phyloP scores from a whole-genome alignment of 1,140 invertebrate genomes.

The Calliopsis andreniformis region DNA sequence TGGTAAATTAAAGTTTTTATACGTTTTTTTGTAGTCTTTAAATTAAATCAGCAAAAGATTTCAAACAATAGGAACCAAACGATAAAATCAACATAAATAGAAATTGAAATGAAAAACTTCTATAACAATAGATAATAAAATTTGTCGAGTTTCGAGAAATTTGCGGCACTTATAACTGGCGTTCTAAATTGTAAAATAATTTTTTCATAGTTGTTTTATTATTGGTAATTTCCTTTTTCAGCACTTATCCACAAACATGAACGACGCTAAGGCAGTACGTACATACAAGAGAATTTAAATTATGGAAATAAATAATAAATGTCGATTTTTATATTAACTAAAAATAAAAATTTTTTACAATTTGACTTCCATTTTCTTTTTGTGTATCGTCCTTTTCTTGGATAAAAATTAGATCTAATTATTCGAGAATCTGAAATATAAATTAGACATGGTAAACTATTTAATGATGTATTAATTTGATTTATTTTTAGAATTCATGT shows the following conservation, averaged over 20 bases:
- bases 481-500: no score
- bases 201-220: not conserved
- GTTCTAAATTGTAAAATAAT: no score
- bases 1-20: slow-evolving; percentile 68
- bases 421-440: no score
- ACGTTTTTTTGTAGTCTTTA: no score
- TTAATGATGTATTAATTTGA: no score
- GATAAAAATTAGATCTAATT: not conserved
- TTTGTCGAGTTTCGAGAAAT: no score
- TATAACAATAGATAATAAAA: no score
- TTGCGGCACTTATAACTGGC: no score
- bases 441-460: no score
- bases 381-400: no score
- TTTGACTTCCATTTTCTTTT: not conserved
- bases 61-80: no score
- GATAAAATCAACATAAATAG: not conserved
- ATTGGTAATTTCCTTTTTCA: slow-evolving; percentile 54
- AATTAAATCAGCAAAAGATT: no score
- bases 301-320: slow-evolving; percentile 36
- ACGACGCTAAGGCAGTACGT: slow-evolving; percentile 68
- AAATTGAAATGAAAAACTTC: not conserved
- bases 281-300: slow-evolving; percentile 74
- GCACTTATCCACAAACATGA: slow-evolving; percentile 67
- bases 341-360: slow-evolving; percentile 26
- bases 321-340: slow-evolving; percentile 28